These are phyloP conservation scores for Thaumetopoea pityocampa DNA, from an alignment of 1,140 invertebrate genomes.

Conservation along the genomic window DNA sequence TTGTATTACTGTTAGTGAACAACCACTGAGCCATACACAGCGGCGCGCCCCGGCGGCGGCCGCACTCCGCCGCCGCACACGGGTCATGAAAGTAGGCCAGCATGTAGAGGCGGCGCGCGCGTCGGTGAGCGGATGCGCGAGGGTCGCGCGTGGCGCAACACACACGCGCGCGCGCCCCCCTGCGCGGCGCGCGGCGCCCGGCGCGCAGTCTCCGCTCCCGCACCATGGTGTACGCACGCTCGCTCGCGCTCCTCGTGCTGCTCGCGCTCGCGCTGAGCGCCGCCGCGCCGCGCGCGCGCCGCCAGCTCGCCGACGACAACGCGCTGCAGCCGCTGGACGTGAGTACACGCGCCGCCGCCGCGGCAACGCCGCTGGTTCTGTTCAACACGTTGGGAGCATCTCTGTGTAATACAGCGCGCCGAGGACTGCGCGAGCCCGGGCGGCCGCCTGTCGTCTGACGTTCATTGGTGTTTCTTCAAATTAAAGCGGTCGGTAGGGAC, in stretches of 20 bases:
- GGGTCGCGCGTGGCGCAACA: not conserved
- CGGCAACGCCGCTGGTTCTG: not conserved
- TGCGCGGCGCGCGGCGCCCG: conserved; percentile 13
- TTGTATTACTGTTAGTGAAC: no score
- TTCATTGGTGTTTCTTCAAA: no score
- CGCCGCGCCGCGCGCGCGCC: conserved; percentile 28
- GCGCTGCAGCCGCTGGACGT: conserved; percentile 56
- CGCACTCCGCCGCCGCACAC: no score
- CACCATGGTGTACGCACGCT: conserved; percentile 40
- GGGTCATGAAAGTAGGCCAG: no score
- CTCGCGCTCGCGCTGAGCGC: conserved; percentile 23
- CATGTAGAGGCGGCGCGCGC: no score
- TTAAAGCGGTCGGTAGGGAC: no score
- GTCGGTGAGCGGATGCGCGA: no score
- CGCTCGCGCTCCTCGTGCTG: conserved; percentile 22
- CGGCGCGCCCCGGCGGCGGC: no score
- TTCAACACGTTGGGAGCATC: not conserved
- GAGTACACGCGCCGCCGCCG: conserved; percentile 9
- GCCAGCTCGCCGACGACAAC: conserved; percentile 55
- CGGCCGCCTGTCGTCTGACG: no score
- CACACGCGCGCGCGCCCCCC: conserved; percentile 15
- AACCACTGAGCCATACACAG: no score
- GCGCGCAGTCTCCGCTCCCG: conserved; percentile 16
- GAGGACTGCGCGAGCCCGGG: no score
- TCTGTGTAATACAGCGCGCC: no score